Evolutionary conservation across 2,888 invertebrate species (phyloP).

Genomic region (Colostygia pectinataria): DNA sequence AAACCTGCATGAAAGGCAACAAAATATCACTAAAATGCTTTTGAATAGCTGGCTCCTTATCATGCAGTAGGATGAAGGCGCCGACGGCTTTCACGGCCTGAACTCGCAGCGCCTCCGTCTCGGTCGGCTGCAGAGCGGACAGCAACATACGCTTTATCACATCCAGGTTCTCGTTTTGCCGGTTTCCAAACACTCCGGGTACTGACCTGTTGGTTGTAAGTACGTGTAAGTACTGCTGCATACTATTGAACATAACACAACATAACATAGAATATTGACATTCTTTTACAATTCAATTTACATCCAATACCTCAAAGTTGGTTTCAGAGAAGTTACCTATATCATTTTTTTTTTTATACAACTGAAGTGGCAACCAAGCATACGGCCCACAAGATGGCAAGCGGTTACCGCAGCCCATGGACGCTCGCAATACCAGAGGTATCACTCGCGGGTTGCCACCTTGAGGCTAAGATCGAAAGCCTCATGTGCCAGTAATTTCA

Average conservation of each 20-base stretch:
- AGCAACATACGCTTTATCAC: constrained; percentile 97
- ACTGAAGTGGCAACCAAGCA: no score
- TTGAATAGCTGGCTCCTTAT: constrained; percentile 95
- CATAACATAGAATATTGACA: no score
- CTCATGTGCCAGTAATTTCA: no score
- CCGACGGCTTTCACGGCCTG: constrained; percentile 93
- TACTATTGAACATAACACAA: not conserved
- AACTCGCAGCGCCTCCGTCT: constrained; percentile 88
- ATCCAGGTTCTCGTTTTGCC: constrained; percentile 94
- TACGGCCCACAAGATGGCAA: no score
- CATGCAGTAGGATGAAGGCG: constrained; percentile 95
- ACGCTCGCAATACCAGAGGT: no score
- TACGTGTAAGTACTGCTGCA: not conserved
- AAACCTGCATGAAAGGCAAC: constrained; percentile 88
- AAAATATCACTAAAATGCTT: constrained; percentile 94
- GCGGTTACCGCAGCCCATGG: no score
- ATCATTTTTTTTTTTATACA: no score
- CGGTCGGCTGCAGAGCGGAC: constrained; percentile 89
- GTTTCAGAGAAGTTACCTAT: no score
- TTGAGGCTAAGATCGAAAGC: no score
- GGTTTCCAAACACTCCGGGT: constrained; percentile 98
- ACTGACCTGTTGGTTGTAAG: constrained; percentile 85
- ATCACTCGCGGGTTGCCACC: no score
- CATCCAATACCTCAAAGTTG: no score
- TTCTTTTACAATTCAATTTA: no score